Percentiles rank a stretch among this genome's conserved stretches.
These are phyloP conservation scores for Pterocles orientalis DNA, from an alignment of 2,113 vertebrate species.

Conservation along the genomic window DNA sequence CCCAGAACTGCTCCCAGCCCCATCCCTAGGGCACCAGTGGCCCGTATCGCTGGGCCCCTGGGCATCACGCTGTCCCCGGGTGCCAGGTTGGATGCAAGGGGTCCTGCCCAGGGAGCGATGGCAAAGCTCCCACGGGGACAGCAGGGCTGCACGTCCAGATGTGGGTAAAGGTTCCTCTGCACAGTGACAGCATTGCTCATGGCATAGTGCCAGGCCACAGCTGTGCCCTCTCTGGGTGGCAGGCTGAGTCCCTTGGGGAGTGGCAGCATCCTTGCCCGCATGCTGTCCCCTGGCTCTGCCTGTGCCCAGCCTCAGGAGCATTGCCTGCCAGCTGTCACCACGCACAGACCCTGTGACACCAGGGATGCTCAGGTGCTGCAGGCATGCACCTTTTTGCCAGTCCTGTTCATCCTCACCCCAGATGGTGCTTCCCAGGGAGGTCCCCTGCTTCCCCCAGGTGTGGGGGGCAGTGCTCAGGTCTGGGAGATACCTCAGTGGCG, in stretches of 20 bases:
- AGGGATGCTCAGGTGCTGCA: background rate
- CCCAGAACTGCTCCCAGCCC: background rate
- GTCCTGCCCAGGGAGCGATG: background rate
- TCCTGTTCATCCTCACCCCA: background rate
- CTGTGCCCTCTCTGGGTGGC: background rate
- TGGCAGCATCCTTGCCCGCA: background rate
- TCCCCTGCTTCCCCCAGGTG: rapidly evolving
- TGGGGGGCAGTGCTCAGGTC: background rate
- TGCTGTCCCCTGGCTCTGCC: background rate
- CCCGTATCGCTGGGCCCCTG: background rate
- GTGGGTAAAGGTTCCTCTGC: background rate
- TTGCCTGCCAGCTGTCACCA: background rate
- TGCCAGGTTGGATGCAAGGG: background rate
- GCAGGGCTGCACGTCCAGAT: background rate
- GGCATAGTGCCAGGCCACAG: background rate
- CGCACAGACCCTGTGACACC: background rate
- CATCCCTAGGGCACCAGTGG: background rate
- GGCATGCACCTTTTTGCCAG: background rate
- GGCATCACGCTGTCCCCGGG: rapidly evolving
- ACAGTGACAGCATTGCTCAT: background rate
- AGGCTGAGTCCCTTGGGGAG: background rate
- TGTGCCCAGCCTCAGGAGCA: background rate
- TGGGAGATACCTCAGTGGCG: background rate
- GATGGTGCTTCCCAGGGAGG: background rate
- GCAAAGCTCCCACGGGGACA: background rate